These are phyloP conservation scores for Taenaris catops DNA, from an alignment of 2,888 invertebrate genomes.

Conservation along the genomic window DNA sequence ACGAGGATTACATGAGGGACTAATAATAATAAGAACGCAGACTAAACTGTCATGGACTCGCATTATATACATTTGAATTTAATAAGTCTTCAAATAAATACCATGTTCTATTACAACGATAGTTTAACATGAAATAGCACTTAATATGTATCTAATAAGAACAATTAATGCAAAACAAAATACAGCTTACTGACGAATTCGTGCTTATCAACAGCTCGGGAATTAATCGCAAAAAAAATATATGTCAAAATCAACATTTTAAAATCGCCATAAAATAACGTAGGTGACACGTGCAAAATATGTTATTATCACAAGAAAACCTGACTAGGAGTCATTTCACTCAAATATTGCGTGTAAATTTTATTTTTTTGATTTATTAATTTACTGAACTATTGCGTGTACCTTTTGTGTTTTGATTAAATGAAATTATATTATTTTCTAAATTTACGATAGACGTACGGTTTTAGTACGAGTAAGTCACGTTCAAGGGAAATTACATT, in stretches of 20 bases:
- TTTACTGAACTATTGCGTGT: no score
- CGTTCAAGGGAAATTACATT: no score
- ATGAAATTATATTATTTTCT: no score
- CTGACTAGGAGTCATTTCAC: conserved; percentile 1
- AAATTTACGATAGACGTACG: no score
- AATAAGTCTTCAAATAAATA: no score
- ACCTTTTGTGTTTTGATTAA: not conserved
- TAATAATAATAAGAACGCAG: no score
- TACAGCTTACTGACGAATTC: conserved; percentile 37
- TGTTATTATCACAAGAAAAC: conserved; percentile 4
- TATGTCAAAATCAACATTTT: conserved; percentile 3
- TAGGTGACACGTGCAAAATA: conserved; percentile 4
- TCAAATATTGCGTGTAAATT: not conserved
- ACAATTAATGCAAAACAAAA: conserved; percentile 22
- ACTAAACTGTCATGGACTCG: no score
- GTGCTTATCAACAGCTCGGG: conserved; percentile 7
- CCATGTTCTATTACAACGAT: no score
- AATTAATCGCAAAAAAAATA: conserved; percentile 9
- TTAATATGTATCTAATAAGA: conserved; percentile 7
- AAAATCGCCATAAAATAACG: not conserved
- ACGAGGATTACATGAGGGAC: no score
- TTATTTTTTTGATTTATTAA: not conserved
- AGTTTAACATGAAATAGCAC: no score
- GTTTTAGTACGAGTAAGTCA: no score
- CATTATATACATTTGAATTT: no score